phyloP scores from a whole-genome alignment of 2,888 invertebrate species.

The Eupithecia centaureata region DNA sequence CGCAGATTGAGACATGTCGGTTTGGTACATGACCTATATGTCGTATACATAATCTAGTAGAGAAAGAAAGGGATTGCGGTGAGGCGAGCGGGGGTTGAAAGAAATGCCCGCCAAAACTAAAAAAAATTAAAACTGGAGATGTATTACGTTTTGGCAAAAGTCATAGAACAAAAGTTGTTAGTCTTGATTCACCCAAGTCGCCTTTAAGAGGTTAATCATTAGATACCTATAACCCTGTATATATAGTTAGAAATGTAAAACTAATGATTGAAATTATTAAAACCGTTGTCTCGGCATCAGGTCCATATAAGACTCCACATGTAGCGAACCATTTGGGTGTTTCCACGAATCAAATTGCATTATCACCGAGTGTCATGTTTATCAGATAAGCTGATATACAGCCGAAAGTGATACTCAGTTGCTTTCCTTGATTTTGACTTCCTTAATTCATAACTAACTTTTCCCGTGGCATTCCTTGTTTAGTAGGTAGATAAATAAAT shows the following conservation, averaged over 20 bases:
- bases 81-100: no score
- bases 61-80: no score
- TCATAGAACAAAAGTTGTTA: no score
- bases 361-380: slow-evolving; percentile 39
- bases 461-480: not conserved
- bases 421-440: slow-evolving; percentile 31
- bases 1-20: no score
- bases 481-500: not conserved
- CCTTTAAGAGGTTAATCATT: no score
- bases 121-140: no score
- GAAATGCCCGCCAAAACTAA: no score
- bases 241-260: not conserved
- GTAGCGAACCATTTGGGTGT: slow-evolving; percentile 33
- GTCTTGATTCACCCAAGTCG: no score
- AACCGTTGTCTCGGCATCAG: not conserved
- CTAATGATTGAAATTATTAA: not conserved
- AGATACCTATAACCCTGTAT: no score
- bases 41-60: no score
- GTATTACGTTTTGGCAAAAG: no score
- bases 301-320: slow-evolving; percentile 40
- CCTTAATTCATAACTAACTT: not conserved
- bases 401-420: slow-evolving; percentile 24
- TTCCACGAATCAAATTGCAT: slow-evolving; percentile 40
- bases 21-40: no score
- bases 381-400: slow-evolving; percentile 32